Evolutionary conservation across 2,888 invertebrate species (phyloP).

Genomic region (Sylvicola fuscatus): DNA sequence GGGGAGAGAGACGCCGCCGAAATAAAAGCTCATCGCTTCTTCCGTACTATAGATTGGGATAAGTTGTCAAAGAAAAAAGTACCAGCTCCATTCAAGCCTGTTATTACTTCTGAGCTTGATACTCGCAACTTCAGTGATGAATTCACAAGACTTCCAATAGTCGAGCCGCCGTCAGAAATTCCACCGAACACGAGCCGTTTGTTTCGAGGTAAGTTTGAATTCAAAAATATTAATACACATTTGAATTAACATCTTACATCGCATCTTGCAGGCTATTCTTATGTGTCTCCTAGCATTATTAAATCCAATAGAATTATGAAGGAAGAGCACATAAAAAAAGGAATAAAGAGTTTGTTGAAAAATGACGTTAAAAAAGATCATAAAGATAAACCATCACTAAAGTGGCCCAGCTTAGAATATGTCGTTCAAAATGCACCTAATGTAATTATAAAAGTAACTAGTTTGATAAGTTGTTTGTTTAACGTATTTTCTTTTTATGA

Average conservation of each 20-base stretch:
- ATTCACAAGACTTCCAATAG: conserved; percentile 80
- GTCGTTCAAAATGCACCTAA: too few relatives aligned
- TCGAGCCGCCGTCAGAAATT: conserved; percentile 78
- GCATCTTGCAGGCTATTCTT: conserved; percentile 63
- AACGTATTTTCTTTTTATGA: conserved; percentile 6
- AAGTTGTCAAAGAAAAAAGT: conserved; percentile 56
- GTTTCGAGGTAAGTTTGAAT: conserved; percentile 43
- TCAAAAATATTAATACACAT: too few relatives aligned
- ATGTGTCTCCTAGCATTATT: conserved; percentile 79
- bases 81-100: conserved; percentile 79
- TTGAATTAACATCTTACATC: conserved; percentile 4
- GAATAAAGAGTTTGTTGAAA: too few relatives aligned
- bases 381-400: too few relatives aligned
- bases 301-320: conserved; percentile 62
- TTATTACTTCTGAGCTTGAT: conserved; percentile 67
- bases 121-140: conserved; percentile 94
- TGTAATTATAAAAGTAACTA: too few relatives aligned
- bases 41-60: conserved; percentile 63
- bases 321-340: too few relatives aligned
- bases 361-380: too few relatives aligned
- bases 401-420: too few relatives aligned
- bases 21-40: conserved; percentile 78
- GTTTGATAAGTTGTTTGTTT: too few relatives aligned
- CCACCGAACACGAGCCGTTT: conserved; percentile 71
- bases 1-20: conserved; percentile 70